Evolutionary conservation across 2,888 invertebrate genomes (phyloP).

Genomic region (Pinctada fucata): DNA sequence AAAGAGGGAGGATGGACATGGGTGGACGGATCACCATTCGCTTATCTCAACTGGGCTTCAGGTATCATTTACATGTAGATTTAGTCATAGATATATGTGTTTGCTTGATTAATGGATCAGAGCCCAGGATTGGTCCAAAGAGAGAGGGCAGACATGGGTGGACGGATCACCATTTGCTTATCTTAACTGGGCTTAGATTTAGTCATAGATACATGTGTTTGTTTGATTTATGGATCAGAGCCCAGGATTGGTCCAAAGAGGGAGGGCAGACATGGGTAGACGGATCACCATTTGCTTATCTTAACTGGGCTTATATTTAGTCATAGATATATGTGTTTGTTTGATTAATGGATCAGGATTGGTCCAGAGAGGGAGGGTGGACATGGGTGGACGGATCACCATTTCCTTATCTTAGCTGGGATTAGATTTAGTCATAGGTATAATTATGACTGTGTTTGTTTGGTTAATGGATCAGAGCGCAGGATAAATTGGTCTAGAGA

Average conservation of each 20-base stretch:
- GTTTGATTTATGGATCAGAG: constrained; percentile 62
- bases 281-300: constrained; percentile 47
- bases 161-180: constrained; percentile 51
- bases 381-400: constrained; percentile 53
- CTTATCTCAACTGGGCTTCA: constrained; percentile 52
- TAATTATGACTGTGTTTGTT: too few relatives aligned
- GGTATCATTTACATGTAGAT: constrained; percentile 33
- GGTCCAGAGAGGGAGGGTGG: constrained; percentile 53
- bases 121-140: constrained; percentile 55
- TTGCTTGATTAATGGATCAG: constrained; percentile 63
- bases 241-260: constrained; percentile 56
- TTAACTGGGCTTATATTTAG: constrained; percentile 56
- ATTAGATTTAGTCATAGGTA: too few relatives aligned
- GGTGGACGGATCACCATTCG: constrained; percentile 51
- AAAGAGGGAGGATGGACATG: constrained; percentile 55
- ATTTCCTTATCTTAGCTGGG: constrained; percentile 53
- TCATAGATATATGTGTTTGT: too few relatives aligned
- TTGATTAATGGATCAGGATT: constrained; percentile 42
- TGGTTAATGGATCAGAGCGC: constrained; percentile 36
- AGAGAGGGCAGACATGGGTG: constrained; percentile 55
- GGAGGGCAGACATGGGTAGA: constrained; percentile 56
- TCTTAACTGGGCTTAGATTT: constrained; percentile 55
- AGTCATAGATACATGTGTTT: too few relatives aligned
- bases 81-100: constrained; percentile 25
- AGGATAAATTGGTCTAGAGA: constrained; percentile 55